Percentiles rank a stretch among this genome's conserved stretches.
Conservation (phyloP, 92 coral and sea anemone genomes). For the Porites cylindrica region DNA sequence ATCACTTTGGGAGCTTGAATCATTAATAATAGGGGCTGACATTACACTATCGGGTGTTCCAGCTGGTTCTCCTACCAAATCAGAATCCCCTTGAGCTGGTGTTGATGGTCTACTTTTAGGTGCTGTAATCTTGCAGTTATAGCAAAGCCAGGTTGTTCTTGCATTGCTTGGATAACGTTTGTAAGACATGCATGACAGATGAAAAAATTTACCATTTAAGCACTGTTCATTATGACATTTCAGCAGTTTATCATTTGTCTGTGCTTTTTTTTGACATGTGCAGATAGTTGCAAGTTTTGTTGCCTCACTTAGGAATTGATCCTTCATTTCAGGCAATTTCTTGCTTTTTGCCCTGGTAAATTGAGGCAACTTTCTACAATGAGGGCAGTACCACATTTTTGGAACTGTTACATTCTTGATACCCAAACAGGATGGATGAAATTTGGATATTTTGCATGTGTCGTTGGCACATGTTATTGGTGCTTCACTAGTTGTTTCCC, state of each 20-base stretch:
- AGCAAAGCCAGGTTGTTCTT: constrained; percentile 67
- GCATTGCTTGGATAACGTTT: constrained; percentile 59
- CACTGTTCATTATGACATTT: constrained; percentile 54
- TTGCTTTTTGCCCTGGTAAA: constrained; percentile 24
- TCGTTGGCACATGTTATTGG: constrained; percentile 27
- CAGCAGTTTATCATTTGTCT: constrained; percentile 36
- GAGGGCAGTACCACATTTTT: constrained; percentile 46
- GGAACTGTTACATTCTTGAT: constrained; percentile 39
- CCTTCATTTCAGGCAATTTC: not conserved
- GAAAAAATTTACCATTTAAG: constrained; percentile 55
- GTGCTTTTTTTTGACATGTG: constrained; percentile 34
- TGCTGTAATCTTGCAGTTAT: constrained; percentile 32
- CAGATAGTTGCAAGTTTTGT: constrained; percentile 9
- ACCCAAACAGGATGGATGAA: constrained; percentile 40
- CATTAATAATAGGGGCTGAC: too few species aligned
- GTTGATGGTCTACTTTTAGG: constrained; percentile 17
- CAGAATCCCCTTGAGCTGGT: not conserved
- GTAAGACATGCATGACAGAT: constrained; percentile 54
- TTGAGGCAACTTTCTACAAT: constrained; percentile 52
- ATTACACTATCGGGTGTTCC: too few species aligned
- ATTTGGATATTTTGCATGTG: constrained; percentile 19
- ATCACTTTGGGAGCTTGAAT: constrained; percentile 23
- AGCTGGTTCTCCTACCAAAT: too few species aligned
- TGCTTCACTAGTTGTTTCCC: constrained; percentile 16
- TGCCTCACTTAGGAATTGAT: constrained; percentile 19